Base-by-base conservation (phyloP, 2,113 vertebrate genomes). In the Ictidomys tridecemlineatus region DNA sequence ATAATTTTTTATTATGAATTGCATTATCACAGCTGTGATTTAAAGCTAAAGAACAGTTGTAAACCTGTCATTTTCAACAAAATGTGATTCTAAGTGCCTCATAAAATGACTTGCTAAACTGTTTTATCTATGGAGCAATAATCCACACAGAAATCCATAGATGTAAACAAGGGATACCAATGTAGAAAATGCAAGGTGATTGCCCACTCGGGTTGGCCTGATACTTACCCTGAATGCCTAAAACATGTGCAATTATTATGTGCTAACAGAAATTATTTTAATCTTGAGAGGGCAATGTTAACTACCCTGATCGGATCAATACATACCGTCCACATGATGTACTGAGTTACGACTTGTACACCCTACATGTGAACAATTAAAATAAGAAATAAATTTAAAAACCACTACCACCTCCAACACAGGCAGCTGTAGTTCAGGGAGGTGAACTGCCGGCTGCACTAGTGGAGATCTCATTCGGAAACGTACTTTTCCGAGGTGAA, bases 21-120 rank as follows among this genome's bases (percentile, higher is more conserved):
- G 63, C 18, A 97, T 73, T 78, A 65, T 61, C 28, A 86, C 26
- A 45, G 74, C 88, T n/a, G 89, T 56, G 93, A 73, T 92, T 93
- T 93, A 93, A 95, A 98, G 85, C 65, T 95, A 92, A 96, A 82
- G 61, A 86, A n/a, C 17, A 95, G 79, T 94, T 98, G 48, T 77
- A 72, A 96, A 78, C 63, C 91, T 61, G 39, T 84, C 78, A 93
- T 94, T 0, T 97, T 93, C 97, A 97, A 82, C 95, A 92, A 37
- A 88, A 67, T 82, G 96, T 92, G 0, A 13, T 78, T 93, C 86
- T 97, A 89, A 96, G 56, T 45, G 1, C 78, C 48, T 95, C 93
- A 80, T 67, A 2, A 51, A 94, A 86, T 63, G 69, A 32, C 6
- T 70, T 82, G 34, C 20, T 74, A 63, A 0, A 16, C 20, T 79